Base-by-base conservation (phyloP, 64 coral and sea anemone species). In the Montipora sp. region DNA sequence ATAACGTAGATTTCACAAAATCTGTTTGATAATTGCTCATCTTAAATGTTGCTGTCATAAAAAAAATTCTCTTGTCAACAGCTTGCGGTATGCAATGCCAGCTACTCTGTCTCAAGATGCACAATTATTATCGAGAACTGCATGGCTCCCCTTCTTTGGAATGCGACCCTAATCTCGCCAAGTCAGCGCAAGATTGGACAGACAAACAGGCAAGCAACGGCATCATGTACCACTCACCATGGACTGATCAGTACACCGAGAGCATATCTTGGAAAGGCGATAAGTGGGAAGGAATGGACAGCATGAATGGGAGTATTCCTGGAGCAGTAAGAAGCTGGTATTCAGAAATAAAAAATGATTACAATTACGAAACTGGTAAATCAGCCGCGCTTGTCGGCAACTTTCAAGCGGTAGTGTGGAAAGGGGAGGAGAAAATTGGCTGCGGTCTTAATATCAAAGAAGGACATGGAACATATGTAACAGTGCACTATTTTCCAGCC, bases 271-370 rank as follows among this genome's bases (percentile, higher is more conserved):
- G 95, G 95, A 94, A 94, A 71, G 86, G 84, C 58, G 77, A 84
- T 88, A 69, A 70, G 3, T 95, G 93, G 93, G 73, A 79, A 55
- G 88, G 93, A 22, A 84, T 91, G 48, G 81, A 67, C 0, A 79
- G 80, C 13, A 93, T 95, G 80, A 77, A 95, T 48, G 80, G 91
- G 43, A 94, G 93, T 8, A 88, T 98, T 13, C 87, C 93, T 36
- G 94, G 90, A 36, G 96, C 96, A 10, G 87, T 92, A 24, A 73
- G 94, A 59, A 88, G 90, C 67, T 98, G 96, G 96, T 98, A 98
- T 57, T 98, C 96, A 59, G 93, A 98, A 75, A 92, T 98, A 19
- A 98, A 98, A 46, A 91, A 83, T 53, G 83, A 77, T 43, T 88
- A 90, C 15, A 82, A 87, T 78, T 88, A 81, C 16, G 57, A 77